Conservation (phyloP, 2,113 vertebrate genomes). For the Macquaria ambigua region DNA sequence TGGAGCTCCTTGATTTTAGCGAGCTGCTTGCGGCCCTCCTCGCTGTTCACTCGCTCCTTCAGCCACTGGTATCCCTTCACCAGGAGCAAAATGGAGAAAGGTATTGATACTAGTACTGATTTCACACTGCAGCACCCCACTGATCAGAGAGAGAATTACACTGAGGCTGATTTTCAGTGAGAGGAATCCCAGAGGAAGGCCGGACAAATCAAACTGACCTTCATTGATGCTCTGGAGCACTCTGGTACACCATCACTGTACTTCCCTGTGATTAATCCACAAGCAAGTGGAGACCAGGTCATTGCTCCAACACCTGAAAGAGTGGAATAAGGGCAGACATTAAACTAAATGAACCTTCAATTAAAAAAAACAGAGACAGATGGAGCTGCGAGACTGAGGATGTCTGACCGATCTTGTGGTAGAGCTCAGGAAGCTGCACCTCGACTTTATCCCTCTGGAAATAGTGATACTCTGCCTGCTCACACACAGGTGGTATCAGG, state of each 20-base stretch:
- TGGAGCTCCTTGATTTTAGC: conserved; percentile 98
- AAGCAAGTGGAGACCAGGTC: conserved; percentile 93
- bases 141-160: conserved; percentile 32
- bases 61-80: conserved; percentile 97
- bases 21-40: conserved; percentile 96
- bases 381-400: conserved; percentile 1
- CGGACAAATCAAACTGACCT: conserved; percentile 83
- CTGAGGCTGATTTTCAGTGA: not conserved
- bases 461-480: conserved; percentile 93
- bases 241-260: conserved; percentile 89
- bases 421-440: conserved; percentile 92
- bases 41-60: conserved; percentile 96
- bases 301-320: conserved; percentile 92
- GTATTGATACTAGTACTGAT: conserved; percentile 36
- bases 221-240: conserved; percentile 88
- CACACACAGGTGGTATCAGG: conserved; percentile 92
- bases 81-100: conserved; percentile 50
- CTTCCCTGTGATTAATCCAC: conserved; percentile 93
- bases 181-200: conserved; percentile 20
- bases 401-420: conserved; percentile 92
- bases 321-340: conserved; percentile 1
- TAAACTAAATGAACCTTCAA: not conserved
- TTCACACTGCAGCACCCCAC: conserved; percentile 14
- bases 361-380: not conserved
- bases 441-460: conserved; percentile 94